Evolutionary conservation across 2,113 vertebrate species (phyloP), one percentile per base, ranked within the genome.

Genomic region (Oryzias melastigma): DNA sequence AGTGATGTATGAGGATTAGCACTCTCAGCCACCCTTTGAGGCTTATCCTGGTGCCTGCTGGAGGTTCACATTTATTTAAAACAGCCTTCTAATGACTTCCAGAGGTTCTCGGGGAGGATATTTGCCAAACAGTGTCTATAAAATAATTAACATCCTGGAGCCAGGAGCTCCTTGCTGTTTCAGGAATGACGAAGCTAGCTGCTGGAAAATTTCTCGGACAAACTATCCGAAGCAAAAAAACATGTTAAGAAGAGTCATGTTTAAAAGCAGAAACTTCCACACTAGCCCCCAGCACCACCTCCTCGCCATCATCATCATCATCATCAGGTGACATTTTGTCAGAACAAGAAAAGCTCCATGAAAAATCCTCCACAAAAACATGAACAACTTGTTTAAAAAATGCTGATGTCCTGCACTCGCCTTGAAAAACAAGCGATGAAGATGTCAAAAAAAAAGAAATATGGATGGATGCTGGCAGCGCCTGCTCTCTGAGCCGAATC

Each of bases 61-160:
- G 80, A 84, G 78, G 72, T 87, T 86, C 81, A 89, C 85, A 71
- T 87, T 84, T 47, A 78, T 82, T 84, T 89, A 78, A 85, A 87
- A 88, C 82, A 65, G 78, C 68, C 71, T 71, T 66, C 77, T 86
- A 89, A 88, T 88, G 87, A 88, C 88, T 86, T 80, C 78, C 85
- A 85, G 85, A 89, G 81, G 73, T 82, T 83, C 73, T 52, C 57
- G 59, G 64, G 12, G 2, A 76, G 75, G 76, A 83, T 80, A 52
- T 56, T 65, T 72, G 78, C 81, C 85, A 85, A 90, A 83, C 79
- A 83, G 57, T 72, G 71, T 76, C 85, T 84, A 77, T 79, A 84
- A 90, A 89, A 88, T 78, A 80, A 90, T 87, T 76, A 82, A 77
- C 78, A 81, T 89, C 74, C 80, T 67, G 75, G 58, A 80, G 62